Conservation (phyloP, 2,797 vertebrate genomes). For the Salarias fasciatus region DNA sequence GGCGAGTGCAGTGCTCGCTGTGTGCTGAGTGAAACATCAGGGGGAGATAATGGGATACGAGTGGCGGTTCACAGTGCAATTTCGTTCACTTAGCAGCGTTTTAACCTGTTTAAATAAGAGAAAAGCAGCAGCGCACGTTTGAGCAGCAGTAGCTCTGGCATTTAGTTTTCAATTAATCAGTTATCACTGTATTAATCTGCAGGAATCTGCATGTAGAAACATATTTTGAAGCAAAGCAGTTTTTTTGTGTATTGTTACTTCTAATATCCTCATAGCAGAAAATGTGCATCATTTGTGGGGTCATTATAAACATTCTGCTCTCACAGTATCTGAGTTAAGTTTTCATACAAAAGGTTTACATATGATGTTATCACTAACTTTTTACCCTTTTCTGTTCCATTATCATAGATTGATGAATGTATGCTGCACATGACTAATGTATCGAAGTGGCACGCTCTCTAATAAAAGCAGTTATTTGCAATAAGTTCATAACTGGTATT, state of each 20-base stretch:
- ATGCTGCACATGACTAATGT: constrained; percentile 2
- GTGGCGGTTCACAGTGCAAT: constrained; percentile 1
- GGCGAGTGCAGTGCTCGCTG: constrained; percentile 42
- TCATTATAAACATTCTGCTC: constrained; percentile 29
- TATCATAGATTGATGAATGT: constrained; percentile 5
- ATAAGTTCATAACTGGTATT: constrained; percentile 42
- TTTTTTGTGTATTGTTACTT: no score
- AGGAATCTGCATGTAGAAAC: constrained; percentile 31
- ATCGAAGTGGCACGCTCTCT: constrained; percentile 15
- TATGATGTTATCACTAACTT: no score
- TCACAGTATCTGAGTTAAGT: constrained; percentile 37
- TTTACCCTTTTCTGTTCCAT: constrained; percentile 26
- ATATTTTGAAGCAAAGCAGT: neutral
- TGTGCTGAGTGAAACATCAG: constrained; percentile 52
- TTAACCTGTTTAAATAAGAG: constrained; percentile 35
- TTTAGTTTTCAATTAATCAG: constrained; percentile 19
- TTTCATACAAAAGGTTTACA: constrained; percentile 16
- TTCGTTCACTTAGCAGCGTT: constrained; percentile 48
- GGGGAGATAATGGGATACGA: constrained; percentile 43
- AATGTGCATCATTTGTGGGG: constrained; percentile 30
- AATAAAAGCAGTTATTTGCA: constrained; percentile 51
- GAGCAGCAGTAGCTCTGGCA: constrained; percentile 2
- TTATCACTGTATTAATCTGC: constrained; percentile 12
- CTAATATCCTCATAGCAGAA: neutral
- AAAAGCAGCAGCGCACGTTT: constrained; percentile 16